phyloP scores from a whole-genome alignment of 2,888 invertebrate genomes.

The Drosophila picticornis region DNA sequence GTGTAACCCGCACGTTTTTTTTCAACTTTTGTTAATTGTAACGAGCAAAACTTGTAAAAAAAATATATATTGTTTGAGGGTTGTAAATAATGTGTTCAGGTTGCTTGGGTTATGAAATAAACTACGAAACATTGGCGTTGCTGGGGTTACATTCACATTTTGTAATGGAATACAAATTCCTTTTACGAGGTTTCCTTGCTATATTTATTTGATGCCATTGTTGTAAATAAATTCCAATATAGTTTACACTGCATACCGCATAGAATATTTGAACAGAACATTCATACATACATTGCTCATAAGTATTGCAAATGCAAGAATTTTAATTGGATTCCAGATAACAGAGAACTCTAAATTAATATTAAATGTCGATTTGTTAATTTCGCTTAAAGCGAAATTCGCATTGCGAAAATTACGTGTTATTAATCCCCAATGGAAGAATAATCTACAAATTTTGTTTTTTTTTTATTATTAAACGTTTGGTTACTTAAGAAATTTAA shows the following conservation, averaged over 20 bases:
- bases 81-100: slow-evolving; percentile 37
- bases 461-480: too few relatives aligned
- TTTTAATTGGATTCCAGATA: background rate
- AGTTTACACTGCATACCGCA: background rate
- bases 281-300: background rate
- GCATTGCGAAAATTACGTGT: background rate
- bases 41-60: slow-evolving; percentile 24
- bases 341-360: background rate
- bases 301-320: too few relatives aligned
- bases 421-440: background rate
- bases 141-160: slow-evolving; percentile 6
- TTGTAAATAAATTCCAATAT: background rate
- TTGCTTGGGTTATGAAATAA: slow-evolving; percentile 40
- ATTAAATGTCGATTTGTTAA: background rate
- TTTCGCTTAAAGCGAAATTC: too few relatives aligned
- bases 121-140: slow-evolving; percentile 6
- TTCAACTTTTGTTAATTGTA: slow-evolving; percentile 1
- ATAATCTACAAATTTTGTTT: fast-evolving
- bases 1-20: background rate
- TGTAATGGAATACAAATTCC: background rate
- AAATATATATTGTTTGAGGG: slow-evolving; percentile 33
- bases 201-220: background rate
- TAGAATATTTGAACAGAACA: background rate
- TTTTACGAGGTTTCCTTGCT: background rate
- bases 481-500: background rate